Conservation (phyloP, 2,113 vertebrate genomes). For the Psilopogon haemacephalus region DNA sequence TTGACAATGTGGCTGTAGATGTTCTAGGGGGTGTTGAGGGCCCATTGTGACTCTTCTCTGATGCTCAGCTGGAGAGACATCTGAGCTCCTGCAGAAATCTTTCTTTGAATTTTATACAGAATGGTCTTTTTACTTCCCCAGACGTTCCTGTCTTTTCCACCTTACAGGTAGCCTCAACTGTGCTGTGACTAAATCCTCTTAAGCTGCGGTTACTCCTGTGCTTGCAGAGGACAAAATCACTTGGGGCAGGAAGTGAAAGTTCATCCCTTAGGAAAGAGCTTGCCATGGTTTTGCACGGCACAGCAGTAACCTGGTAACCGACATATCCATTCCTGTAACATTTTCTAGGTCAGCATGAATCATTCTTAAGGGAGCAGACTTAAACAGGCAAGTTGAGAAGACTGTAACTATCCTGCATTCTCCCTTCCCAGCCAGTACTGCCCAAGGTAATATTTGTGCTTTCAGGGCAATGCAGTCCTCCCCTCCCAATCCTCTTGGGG, state of each 20-base stretch:
- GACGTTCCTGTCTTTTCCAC: background rate
- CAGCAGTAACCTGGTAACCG: conserved; percentile 55
- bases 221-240: background rate
- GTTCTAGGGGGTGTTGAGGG: background rate
- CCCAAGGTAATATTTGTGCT: background rate
- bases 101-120: background rate
- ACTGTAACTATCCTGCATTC: background rate
- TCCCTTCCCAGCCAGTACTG: background rate
- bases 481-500: accelerated
- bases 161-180: background rate
- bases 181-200: conserved; percentile 11
- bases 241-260: background rate
- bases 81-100: background rate
- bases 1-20: background rate
- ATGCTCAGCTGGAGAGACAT: background rate
- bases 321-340: conserved; percentile 24
- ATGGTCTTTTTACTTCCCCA: background rate
- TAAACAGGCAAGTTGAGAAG: background rate
- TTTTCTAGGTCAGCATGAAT: conserved; percentile 57
- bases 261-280: conserved; percentile 38
- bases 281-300: conserved; percentile 9
- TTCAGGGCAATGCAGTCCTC: background rate
- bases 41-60: background rate
- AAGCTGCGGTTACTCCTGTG: background rate
- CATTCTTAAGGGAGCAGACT: conserved; percentile 34